Evolutionary conservation across 1,140 invertebrate genomes (phyloP), one percentile per base, ranked within the genome.

Genomic region (Prorops nasuta): DNA sequence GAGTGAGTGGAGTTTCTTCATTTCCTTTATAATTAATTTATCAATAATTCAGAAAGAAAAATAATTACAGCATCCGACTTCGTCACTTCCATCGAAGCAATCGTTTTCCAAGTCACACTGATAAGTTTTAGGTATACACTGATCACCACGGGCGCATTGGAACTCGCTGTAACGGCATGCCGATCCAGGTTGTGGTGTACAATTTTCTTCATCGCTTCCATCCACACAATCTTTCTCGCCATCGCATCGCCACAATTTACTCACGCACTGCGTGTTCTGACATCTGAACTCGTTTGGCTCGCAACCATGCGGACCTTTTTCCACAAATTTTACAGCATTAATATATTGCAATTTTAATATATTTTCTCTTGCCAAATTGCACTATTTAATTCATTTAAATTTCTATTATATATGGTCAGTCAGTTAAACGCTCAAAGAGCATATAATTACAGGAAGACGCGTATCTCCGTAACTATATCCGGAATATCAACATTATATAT

Each of bases 241-340:
- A 72, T 91, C 96, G 71, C 97, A 99, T 17, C 86, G 75, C 94
- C 95, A 98, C 4, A 90, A 85, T 67, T 96, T 96, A 15, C 90
- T 83, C 3, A 98, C 84, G 72, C 97, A 99, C 53, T 88, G 86
- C 40, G 86, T 86, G 69, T 95, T 97, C 32, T 77, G 77, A 71
- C 95, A 98, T 43, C 87, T 82, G 75, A 90, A 96, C 74, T 98
- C 88, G 69, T 98, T 97, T 0, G 96, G 95, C 70, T 98, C 90
- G 71, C 94, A 98, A 10, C 85, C 86, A 31, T 80, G 78, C 3
- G 73, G 72, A 67, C 69, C 80, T 83, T n/a, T n/a, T n/a, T n/a
- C n/a, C n/a, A n/a, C n/a, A n/a, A n/a, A n/a, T n/a, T n/a, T n/a
- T n/a, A n/a, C n/a, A n/a, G n/a, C n/a, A n/a, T n/a, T n/a, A n/a